Evolutionary conservation across 2,113 vertebrate genomes (phyloP), one percentile per base, ranked within the genome.

Genomic region (Pipa parva): DNA sequence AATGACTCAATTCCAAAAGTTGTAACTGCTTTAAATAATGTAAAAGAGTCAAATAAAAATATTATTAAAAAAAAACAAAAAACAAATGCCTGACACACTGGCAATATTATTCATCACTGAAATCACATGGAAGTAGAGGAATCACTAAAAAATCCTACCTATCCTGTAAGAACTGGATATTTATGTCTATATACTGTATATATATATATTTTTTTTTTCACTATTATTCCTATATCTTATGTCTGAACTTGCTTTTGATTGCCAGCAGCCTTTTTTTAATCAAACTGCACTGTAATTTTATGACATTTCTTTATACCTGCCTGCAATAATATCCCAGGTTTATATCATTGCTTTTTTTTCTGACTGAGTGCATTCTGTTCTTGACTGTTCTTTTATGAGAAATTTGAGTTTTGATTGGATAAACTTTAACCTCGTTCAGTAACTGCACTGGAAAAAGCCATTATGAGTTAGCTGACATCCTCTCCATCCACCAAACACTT

Each of bases 271-370:
- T 10, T 49, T 49, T 49, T 54, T 54, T 27, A 54, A 54, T 26
- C 50, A 54, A n/a, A 17, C 39, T 17, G 15, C 50, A 54, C 25
- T 26, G 26, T 54, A 54, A 54, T 54, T 54, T 54, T 56, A 56
- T 18, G 52, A 29, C 52, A 18, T 56, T 18, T 18, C 8, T 31
- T n/a, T 17, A 56, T 20, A 56, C 7, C 26, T 56, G 52, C 52
- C 13, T 27, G n/a, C 52, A 56, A 15, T 54, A 2, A 56, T 56
- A 56, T 29, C 52, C 27, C 52, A 10, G 5, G n/a, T 26, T 31
- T 56, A 56, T n/a, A 26, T 27, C 12, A 24, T 17, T 26, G 25
- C 22, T 54, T 15, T 25, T 28, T n/a, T 31, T 26, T 27, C 50
- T 54, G 50, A 54, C 50, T 26, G 21, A 24, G 6, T 54, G 17